phyloP scores from a whole-genome alignment of 37 sponge, comb jelly and placozoan species.

The Aplysina aerophoba region DNA sequence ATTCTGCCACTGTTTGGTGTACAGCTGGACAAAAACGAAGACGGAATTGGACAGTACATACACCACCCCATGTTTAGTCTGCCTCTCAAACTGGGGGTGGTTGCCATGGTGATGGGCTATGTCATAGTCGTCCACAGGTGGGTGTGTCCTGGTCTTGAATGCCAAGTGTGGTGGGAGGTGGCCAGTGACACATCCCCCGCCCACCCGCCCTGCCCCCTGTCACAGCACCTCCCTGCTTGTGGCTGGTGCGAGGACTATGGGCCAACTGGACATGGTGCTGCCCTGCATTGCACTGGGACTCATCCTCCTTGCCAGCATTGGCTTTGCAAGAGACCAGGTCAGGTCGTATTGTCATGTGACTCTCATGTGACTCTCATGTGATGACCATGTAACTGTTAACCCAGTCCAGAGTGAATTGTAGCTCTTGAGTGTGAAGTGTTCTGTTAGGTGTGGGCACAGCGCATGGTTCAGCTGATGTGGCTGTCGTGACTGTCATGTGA shows the following conservation, averaged over 20 bases:
- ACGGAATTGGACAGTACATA: constrained; percentile 9
- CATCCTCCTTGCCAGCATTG: too few relatives aligned
- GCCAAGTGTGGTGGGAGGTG: background rate
- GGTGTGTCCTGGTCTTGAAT: background rate
- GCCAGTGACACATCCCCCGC: background rate
- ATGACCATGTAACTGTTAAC: too few relatives aligned
- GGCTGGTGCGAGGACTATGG: background rate
- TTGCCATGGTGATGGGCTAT: constrained; percentile 8
- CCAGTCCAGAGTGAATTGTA: too few relatives aligned
- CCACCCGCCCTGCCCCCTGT: background rate
- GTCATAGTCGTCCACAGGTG: background rate
- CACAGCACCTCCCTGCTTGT: background rate
- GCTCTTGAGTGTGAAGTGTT: too few relatives aligned
- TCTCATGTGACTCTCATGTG: too few relatives aligned
- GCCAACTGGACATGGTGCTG: too few relatives aligned
- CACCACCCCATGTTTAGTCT: background rate
- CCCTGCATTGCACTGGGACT: too few relatives aligned
- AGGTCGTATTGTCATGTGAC: too few relatives aligned
- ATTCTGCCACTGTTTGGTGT: constrained; percentile 24
- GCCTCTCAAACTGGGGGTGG: background rate
- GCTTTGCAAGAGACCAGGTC: too few relatives aligned
- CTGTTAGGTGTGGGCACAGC: too few relatives aligned
- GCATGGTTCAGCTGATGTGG: too few relatives aligned
- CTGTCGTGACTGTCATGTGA: too few relatives aligned
- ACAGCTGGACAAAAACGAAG: background rate